phyloP scores from a whole-genome alignment of 23 tunicate species.

The Trididemnum nubilum region DNA sequence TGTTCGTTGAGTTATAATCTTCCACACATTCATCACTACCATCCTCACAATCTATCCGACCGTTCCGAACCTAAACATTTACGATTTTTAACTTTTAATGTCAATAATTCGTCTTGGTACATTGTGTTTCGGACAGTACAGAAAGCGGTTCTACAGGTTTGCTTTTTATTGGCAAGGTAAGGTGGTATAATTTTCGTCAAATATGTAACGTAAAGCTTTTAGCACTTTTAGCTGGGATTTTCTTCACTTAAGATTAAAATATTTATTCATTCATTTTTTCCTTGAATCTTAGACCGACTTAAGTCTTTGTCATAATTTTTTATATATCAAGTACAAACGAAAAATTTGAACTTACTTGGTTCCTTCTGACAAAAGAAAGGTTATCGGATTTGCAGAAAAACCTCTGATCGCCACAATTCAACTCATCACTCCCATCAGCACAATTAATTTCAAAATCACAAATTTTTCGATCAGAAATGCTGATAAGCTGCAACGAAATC shows the following conservation, averaged over 20 bases:
- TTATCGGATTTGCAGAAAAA: constrained; percentile 11
- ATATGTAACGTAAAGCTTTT: no score
- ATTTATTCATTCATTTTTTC: no score
- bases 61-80: constrained; percentile 26
- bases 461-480: not conserved
- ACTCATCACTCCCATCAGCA: constrained; percentile 34
- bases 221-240: no score
- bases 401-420: constrained; percentile 22
- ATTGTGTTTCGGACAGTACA: not conserved
- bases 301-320: no score
- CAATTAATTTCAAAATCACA: constrained; percentile 30
- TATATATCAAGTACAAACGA: no score
- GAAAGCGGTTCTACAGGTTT: not conserved
- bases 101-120: no score
- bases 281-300: no score
- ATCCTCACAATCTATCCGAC: constrained; percentile 43
- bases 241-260: no score
- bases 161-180: no score
- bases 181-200: no score
- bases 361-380: not conserved
- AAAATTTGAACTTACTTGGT: constrained; percentile 33
- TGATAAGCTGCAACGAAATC: not conserved
- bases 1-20: constrained; percentile 6
- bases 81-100: not conserved
- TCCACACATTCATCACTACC: constrained; percentile 50